Conservation (phyloP, 92 coral and sea anemone species). For the Scolanthus callimorphus region DNA sequence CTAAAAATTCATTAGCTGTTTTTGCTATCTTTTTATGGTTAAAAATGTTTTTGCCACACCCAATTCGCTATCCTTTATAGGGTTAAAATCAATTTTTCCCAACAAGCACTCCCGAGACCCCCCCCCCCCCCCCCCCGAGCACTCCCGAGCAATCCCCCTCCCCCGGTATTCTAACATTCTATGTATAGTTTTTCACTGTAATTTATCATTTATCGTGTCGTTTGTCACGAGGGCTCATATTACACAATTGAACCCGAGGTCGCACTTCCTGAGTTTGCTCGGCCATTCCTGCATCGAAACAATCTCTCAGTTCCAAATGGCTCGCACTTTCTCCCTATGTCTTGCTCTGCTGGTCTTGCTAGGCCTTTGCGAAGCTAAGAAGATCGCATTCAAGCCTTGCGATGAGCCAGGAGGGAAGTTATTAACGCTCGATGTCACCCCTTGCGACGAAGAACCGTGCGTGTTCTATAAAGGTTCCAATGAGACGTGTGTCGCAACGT, state of each 20-base stretch:
- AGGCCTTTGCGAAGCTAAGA: neutral
- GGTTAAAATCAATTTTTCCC: too few species aligned
- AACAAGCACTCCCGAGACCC: too few species aligned
- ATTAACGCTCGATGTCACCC: conserved; percentile 17
- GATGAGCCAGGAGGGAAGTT: neutral
- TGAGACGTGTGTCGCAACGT: conserved; percentile 20
- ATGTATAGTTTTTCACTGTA: too few species aligned
- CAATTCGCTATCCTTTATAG: too few species aligned
- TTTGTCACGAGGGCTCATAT: too few species aligned
- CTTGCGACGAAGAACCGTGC: conserved; percentile 41
- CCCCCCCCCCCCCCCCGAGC: neutral
- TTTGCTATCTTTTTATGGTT: too few species aligned
- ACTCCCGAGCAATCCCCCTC: neutral
- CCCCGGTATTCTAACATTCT: neutral
- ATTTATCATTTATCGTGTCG: too few species aligned
- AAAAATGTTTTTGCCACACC: too few species aligned
- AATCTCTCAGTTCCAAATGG: neutral
- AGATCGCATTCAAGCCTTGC: neutral
- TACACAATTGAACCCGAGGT: too few species aligned
- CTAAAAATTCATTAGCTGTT: too few species aligned
- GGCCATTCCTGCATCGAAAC: too few species aligned
- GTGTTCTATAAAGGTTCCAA: conserved; percentile 23
- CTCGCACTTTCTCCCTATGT: neutral
- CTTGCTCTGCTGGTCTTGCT: neutral
- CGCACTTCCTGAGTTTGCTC: too few species aligned